Conservation (phyloP, 53 echinoderm and acorn worm genomes). For the Antedon mediterranea region DNA sequence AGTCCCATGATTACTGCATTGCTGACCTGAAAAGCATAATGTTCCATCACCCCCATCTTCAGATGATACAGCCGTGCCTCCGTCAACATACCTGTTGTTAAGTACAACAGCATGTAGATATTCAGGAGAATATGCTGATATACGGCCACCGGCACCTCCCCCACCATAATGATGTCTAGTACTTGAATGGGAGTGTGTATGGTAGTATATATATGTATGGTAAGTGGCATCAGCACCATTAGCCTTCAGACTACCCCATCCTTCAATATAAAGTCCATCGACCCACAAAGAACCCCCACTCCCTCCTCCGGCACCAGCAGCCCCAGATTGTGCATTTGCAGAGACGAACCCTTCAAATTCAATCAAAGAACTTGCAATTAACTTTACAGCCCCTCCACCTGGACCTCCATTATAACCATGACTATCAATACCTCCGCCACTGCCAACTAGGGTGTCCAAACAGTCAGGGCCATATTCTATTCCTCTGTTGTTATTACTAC, state of each 20-base stretch:
- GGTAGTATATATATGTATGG: conserved; percentile 1
- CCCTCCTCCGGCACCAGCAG: conserved; percentile 36
- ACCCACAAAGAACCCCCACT: conserved; percentile 78
- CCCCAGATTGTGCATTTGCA: conserved; percentile 23
- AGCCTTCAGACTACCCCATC: conserved; percentile 44
- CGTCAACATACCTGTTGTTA: conserved; percentile 19
- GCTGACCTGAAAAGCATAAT: conserved; percentile 33
- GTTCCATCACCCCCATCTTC: conserved; percentile 33
- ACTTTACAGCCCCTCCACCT: conserved; percentile 52
- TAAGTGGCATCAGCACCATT: conserved; percentile 35
- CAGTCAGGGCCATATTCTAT: conserved; percentile 29
- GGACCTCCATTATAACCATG: conserved; percentile 17
- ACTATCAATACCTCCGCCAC: conserved; percentile 28
- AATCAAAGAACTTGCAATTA: conserved; percentile 24
- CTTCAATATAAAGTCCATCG: conserved; percentile 59
- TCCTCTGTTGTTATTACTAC: conserved; percentile 6
- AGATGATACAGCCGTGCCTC: neutral
- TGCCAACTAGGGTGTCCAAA: conserved; percentile 41
- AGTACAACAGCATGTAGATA: conserved; percentile 32
- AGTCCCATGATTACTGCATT: conserved; percentile 56
- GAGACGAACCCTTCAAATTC: conserved; percentile 40
- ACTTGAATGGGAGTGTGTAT: neutral
- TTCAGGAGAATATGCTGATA: conserved; percentile 45
- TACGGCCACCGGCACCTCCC: conserved; percentile 68
- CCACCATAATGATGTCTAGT: conserved; percentile 37